These are phyloP conservation scores for Scaptomyza hsui DNA, from an alignment of 1,140 invertebrate genomes.

Conservation along the genomic window DNA sequence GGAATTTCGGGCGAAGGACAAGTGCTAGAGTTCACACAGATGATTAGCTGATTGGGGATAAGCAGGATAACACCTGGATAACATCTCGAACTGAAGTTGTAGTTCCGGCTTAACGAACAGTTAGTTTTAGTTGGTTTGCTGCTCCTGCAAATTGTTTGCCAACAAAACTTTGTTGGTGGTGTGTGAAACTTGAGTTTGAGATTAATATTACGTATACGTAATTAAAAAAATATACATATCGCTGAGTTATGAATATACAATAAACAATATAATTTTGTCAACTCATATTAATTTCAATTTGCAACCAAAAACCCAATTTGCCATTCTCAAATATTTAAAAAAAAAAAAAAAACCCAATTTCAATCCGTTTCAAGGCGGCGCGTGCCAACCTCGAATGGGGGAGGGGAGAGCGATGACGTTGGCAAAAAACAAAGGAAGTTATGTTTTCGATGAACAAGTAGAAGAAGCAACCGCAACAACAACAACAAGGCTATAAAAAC, in stretches of 20 bases:
- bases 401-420: conserved; percentile 14
- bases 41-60: conserved; percentile 40
- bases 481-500: conserved; percentile 73
- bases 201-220: not conserved
- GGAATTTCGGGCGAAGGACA: not conserved
- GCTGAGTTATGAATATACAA: not conserved
- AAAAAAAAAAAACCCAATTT: conserved; percentile 13
- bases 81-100: not conserved
- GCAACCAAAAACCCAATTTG: conserved; percentile 15
- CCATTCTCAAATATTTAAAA: not conserved
- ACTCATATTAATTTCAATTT: conserved; percentile 34
- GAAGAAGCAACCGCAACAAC: not conserved
- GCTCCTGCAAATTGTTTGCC: conserved; percentile 6
- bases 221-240: no score
- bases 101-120: not conserved
- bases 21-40: not conserved
- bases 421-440: conserved; percentile 31
- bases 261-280: not conserved
- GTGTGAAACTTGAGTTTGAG: not conserved
- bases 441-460: conserved; percentile 3
- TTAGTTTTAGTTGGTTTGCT: conserved; percentile 1
- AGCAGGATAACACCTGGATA: conserved; percentile 26
- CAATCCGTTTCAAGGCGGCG: conserved; percentile 23
- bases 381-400: conserved; percentile 14
- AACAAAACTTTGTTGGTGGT: conserved; percentile 13